A percentile compares a stretch with the other conserved stretches of the same genome.
phyloP scores from a whole-genome alignment of 1,140 invertebrate species.

The Chironomus striatipennis region DNA sequence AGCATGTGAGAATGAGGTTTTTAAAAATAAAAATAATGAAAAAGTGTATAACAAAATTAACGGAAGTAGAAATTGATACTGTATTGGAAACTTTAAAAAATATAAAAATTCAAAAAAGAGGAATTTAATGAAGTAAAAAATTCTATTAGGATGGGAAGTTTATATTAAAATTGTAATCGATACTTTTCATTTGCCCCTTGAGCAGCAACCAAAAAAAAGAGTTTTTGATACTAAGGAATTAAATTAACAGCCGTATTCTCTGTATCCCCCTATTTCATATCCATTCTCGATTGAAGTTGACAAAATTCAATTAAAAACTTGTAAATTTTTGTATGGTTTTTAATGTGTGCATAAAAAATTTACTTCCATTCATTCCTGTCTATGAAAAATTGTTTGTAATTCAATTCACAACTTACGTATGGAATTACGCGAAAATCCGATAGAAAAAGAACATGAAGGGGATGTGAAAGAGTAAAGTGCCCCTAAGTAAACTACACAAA shows the following conservation, averaged over 20 bases:
- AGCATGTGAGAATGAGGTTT: constrained; percentile 1
- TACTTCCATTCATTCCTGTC: not conserved
- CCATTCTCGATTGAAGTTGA: not conserved
- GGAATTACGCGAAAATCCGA: no score
- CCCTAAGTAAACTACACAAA: no score
- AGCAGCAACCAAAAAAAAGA: no score
- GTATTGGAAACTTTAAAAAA: not conserved
- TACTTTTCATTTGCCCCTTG: not conserved
- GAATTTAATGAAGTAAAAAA: not conserved
- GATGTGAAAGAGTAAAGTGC: no score
- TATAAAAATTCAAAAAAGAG: no score
- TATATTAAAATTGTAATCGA: not conserved
- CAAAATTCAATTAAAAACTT: constrained; percentile 13
- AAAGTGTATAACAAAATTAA: not conserved
- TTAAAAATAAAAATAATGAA: not conserved
- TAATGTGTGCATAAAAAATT: constrained; percentile 1
- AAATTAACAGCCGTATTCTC: not conserved
- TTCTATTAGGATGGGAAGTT: not conserved
- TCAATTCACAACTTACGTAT: not conserved
- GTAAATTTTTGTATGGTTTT: constrained; percentile 11
- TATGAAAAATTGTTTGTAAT: not conserved
- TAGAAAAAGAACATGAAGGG: no score
- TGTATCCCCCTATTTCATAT: no score
- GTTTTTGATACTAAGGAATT: no score
- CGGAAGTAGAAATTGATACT: constrained; percentile 8